These are phyloP conservation scores for Bubo blakistoni DNA, from an alignment of 2,113 vertebrate species.

Conservation along the genomic window DNA sequence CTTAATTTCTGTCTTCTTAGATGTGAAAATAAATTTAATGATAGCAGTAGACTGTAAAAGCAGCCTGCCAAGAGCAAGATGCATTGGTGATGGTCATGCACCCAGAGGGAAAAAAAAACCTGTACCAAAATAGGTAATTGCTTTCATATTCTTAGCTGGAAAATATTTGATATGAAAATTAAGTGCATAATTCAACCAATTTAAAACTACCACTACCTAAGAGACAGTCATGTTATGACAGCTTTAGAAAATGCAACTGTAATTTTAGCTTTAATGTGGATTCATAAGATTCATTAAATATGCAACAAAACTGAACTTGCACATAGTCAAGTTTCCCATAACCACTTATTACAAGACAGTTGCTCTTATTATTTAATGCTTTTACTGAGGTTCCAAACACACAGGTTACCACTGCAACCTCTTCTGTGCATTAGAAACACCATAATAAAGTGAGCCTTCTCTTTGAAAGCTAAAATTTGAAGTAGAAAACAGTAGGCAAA, in stretches of 20 bases:
- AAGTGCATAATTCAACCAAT: conserved; percentile 39
- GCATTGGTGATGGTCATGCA: not conserved
- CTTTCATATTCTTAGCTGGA: conserved; percentile 24
- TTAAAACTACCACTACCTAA: conserved; percentile 26
- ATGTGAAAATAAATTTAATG: not conserved
- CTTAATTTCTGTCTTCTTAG: not conserved
- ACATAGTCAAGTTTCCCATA: not conserved
- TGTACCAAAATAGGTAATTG: conserved; percentile 5
- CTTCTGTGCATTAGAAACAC: not conserved
- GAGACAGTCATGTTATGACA: conserved; percentile 49
- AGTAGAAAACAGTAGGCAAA: conserved; percentile 6
- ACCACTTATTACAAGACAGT: conserved; percentile 1
- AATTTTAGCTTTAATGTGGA: conserved; percentile 44
- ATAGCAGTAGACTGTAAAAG: not conserved
- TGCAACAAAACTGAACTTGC: conserved; percentile 33
- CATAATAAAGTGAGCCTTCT: not conserved
- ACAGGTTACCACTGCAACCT: not conserved
- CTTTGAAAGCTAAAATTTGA: conserved; percentile 21
- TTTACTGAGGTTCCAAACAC: not conserved
- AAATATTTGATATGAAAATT: conserved; percentile 51
- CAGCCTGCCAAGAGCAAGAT: not conserved
- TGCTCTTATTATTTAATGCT: not conserved
- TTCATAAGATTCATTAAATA: conserved; percentile 41
- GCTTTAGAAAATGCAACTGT: conserved; percentile 47
- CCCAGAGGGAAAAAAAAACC: not conserved